Percentiles rank a stretch among this genome's conserved stretches.
These are phyloP conservation scores for Typhlichthys subterraneus DNA, from an alignment of 2,797 vertebrate genomes.

Conservation along the genomic window DNA sequence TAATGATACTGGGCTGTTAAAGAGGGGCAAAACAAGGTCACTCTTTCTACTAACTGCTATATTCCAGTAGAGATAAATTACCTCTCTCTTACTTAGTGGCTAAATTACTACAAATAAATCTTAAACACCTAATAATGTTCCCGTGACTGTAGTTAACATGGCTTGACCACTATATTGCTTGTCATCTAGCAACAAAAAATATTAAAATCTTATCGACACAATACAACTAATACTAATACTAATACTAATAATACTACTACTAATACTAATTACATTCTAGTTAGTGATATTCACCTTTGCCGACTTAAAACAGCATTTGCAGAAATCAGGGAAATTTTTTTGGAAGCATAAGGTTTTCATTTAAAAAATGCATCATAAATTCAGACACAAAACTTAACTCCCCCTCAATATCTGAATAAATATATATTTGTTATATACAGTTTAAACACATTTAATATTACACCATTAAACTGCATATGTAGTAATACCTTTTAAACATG, in stretches of 20 bases:
- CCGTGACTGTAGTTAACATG: not conserved
- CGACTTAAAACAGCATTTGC: not conserved
- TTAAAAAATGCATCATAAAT: not conserved
- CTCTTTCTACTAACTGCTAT: constrained; percentile 60
- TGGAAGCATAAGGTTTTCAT: not conserved
- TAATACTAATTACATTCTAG: too few relatives aligned
- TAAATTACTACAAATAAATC: not conserved
- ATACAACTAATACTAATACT: too few relatives aligned
- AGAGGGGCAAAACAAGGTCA: constrained; percentile 72
- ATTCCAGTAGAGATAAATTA: constrained; percentile 51
- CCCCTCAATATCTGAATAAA: too few relatives aligned
- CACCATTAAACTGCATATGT: not conserved
- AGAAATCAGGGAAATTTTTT: not conserved
- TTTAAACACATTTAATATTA: not conserved
- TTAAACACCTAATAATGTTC: not conserved
- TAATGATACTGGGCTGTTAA: constrained; percentile 72
- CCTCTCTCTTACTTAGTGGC: constrained; percentile 39
- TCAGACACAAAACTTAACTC: too few relatives aligned
- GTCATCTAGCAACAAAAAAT: not conserved
- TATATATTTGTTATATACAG: too few relatives aligned
- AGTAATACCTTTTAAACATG: constrained; percentile 4
- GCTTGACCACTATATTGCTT: not conserved
- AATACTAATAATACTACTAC: too few relatives aligned
- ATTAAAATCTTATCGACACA: too few relatives aligned
- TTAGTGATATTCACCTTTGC: too few relatives aligned